Base-by-base conservation (phyloP, 2,888 invertebrate genomes). In the Chrysodeixis includens region DNA sequence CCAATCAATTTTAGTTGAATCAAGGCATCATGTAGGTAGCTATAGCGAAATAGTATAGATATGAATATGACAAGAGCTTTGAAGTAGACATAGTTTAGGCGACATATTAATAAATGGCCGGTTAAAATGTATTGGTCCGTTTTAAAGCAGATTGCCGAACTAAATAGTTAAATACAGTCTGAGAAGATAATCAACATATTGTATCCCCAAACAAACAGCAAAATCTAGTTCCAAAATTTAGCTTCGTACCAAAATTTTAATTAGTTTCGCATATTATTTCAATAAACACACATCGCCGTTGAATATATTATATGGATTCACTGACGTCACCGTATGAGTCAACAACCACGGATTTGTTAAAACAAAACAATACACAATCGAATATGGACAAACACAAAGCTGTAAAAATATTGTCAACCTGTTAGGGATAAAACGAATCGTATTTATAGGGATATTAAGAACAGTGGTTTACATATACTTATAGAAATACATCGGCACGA, bases 401-500 rank as follows among this genome's bases (percentile, higher is more conserved):
- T 35, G 14, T 35, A 35, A 14, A 35, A 35, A 35, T 35, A 35
- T 8, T 32, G 32, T 8, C 12, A 32, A 32, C 35, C 35, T 35
- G 35, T 35, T 35, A 14, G 35, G 35, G 14, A 35, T 35, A 35
- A 32, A 10, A 10, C 10, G 1, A 26, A 35, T 14, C 2, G 12
- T 32, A 14, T 35, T 35, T 35, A 35, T 14, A 14, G 35, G 3
- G 12, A 35, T 35, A 35, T 35, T 1, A 14, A 14, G 14, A 35
- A 35, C 35, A 14, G 2, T 14, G 14, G 12, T 35, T 35, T 10
- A 35, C 35, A 35, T 12, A 12, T 10, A 35, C 5, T 4, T 35
- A 35, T 10, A 32, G 10, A 10, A 10, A 16, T 16, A 44, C 6
- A n/a, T 32, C 56, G 56, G 52, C 56, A 56, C 26, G 70, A 69